Percentiles rank a stretch among this genome's conserved stretches.
These are phyloP conservation scores for Orthonevra nobilis DNA, from an alignment of 2,888 invertebrate species.

Conservation along the genomic window DNA sequence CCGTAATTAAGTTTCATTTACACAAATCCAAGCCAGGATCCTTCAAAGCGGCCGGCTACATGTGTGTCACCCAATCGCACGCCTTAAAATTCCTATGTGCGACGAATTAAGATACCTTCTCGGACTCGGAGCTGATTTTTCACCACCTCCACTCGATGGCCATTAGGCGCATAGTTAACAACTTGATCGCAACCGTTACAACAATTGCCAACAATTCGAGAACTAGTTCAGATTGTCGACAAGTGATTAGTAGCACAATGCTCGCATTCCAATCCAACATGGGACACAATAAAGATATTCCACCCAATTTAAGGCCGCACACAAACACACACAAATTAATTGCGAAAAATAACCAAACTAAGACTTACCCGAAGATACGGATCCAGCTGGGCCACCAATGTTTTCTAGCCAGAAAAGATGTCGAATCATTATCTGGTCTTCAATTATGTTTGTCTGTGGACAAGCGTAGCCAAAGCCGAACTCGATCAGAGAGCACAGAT, in stretches of 20 bases:
- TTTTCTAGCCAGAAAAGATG: constrained; percentile 47
- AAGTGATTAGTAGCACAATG: constrained; percentile 63
- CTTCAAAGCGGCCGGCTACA: background rate
- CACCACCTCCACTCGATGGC: constrained; percentile 57
- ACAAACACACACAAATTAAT: too few relatives aligned
- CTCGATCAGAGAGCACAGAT: constrained; percentile 43
- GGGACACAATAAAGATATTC: constrained; percentile 58
- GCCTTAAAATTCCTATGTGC: constrained; percentile 52
- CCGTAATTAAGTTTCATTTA: constrained; percentile 36
- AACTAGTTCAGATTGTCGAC: constrained; percentile 49
- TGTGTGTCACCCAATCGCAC: background rate
- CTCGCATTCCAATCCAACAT: constrained; percentile 43
- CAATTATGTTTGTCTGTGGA: constrained; percentile 64
- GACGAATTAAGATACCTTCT: constrained; percentile 57
- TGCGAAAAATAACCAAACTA: constrained; percentile 63
- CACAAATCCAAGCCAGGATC: constrained; percentile 4
- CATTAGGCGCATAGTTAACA: constrained; percentile 58
- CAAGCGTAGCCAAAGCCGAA: constrained; percentile 31
- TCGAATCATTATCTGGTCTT: constrained; percentile 69
- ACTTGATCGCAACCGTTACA: constrained; percentile 66
- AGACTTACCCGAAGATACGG: constrained; percentile 18
- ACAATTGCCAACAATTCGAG: constrained; percentile 56
- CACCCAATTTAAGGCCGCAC: constrained; percentile 36
- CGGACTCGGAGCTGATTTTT: constrained; percentile 42
- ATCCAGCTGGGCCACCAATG: constrained; percentile 39